These are phyloP conservation scores for Masticophis lateralis DNA, from an alignment of 2,797 vertebrate genomes.

Conservation along the genomic window DNA sequence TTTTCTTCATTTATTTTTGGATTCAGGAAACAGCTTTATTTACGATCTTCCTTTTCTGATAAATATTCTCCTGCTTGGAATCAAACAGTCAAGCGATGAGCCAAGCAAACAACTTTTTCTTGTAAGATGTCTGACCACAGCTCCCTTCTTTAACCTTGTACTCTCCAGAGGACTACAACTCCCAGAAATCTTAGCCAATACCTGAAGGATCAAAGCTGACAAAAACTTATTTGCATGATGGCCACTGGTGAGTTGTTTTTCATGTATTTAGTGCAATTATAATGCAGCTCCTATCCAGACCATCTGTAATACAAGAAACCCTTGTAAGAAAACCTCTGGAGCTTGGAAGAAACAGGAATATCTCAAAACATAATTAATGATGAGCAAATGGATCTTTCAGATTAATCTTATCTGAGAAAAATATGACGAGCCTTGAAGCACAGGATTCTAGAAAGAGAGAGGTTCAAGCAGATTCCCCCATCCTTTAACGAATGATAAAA, in stretches of 20 bases:
- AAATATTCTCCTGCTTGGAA: background rate
- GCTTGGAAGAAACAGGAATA: background rate
- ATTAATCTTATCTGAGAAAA: background rate
- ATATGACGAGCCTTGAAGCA: background rate
- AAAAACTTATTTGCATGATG: background rate
- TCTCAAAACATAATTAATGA: background rate
- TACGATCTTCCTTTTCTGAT: background rate
- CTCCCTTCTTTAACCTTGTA: background rate
- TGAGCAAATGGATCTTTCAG: background rate
- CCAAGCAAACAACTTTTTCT: background rate
- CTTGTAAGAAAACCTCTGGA: background rate
- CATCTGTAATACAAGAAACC: background rate
- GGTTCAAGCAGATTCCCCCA: background rate
- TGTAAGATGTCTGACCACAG: background rate
- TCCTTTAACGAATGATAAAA: background rate
- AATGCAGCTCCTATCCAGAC: background rate
- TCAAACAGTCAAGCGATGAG: background rate
- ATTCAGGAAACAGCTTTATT: background rate
- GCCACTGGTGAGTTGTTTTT: background rate
- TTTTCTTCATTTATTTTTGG: background rate
- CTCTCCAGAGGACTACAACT: background rate
- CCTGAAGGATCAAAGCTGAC: background rate
- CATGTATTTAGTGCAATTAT: background rate
- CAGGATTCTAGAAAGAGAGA: background rate
- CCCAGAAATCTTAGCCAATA: background rate